A percentile compares a stretch with the other conserved stretches of the same genome.
These are phyloP conservation scores for Solenodon paradoxus DNA, from an alignment of 2,113 vertebrate species.

Conservation along the genomic window DNA sequence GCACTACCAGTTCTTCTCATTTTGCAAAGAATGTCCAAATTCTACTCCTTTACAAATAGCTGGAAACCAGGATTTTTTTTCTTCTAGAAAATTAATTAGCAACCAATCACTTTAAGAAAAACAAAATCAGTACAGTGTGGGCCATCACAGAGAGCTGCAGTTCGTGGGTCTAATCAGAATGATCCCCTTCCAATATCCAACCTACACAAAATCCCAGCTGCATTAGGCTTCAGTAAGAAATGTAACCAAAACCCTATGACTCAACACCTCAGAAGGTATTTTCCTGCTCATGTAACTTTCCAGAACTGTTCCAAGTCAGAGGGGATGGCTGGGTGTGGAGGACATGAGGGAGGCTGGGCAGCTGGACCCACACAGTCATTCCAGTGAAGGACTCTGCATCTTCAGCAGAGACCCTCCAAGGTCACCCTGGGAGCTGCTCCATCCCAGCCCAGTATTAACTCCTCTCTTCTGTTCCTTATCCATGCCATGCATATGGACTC, in stretches of 20 bases:
- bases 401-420: not conserved
- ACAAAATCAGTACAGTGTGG: not conserved
- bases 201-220: no score
- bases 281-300: not conserved
- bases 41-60: not conserved
- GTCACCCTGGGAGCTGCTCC: not conserved
- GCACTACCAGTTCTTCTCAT: not conserved
- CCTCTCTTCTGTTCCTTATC: not conserved
- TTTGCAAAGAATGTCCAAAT: not conserved
- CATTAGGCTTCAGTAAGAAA: not conserved
- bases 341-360: not conserved
- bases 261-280: not conserved
- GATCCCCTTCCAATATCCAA: not conserved
- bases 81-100: not conserved
- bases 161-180: not conserved
- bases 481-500: no score
- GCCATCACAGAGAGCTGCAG: not conserved
- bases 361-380: no score
- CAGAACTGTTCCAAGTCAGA: not conserved
- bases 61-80: not conserved
- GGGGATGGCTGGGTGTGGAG: accelerated
- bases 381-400: no score
- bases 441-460: not conserved
- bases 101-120: not conserved
- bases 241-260: not conserved